A percentile compares a stretch with the other conserved stretches of the same genome.
Evolutionary conservation across 2,113 vertebrate species (phyloP).

Genomic region (Pelvicachromis taeniatus): DNA sequence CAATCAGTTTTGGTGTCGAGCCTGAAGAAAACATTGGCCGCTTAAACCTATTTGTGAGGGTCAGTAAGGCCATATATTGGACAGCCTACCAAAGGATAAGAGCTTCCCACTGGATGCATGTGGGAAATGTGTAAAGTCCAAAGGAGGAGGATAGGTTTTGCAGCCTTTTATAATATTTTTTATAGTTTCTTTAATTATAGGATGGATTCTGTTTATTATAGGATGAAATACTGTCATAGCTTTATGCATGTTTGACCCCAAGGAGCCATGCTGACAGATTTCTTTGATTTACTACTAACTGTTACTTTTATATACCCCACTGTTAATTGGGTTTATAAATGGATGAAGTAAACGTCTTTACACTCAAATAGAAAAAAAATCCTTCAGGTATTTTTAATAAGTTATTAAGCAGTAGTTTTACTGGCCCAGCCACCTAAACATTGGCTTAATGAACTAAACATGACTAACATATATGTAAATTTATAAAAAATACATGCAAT

Average conservation of each 20-base stretch:
- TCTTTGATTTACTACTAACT: neutral
- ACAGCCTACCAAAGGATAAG: neutral
- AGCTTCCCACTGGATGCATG: neutral
- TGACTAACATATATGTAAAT: neutral
- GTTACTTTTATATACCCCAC: neutral
- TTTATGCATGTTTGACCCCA: neutral
- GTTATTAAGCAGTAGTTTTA: neutral
- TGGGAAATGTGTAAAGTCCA: neutral
- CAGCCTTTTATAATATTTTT: neutral
- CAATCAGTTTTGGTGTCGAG: accelerated
- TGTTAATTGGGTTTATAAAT: accelerated
- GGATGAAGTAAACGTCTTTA: neutral
- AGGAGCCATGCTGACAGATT: neutral
- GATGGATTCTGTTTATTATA: accelerated
- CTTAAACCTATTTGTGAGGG: neutral
- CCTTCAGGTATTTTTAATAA: neutral
- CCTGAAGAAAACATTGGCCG: neutral
- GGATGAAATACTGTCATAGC: neutral
- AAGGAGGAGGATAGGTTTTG: accelerated
- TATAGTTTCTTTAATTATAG: neutral
- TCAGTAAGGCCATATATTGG: neutral
- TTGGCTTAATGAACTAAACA: neutral
- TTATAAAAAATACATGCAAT: too few species aligned
- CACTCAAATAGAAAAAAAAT: accelerated
- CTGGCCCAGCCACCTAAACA: neutral